Conservation (phyloP, 2,113 vertebrate species). For the Phrynocephalus versicolor region DNA sequence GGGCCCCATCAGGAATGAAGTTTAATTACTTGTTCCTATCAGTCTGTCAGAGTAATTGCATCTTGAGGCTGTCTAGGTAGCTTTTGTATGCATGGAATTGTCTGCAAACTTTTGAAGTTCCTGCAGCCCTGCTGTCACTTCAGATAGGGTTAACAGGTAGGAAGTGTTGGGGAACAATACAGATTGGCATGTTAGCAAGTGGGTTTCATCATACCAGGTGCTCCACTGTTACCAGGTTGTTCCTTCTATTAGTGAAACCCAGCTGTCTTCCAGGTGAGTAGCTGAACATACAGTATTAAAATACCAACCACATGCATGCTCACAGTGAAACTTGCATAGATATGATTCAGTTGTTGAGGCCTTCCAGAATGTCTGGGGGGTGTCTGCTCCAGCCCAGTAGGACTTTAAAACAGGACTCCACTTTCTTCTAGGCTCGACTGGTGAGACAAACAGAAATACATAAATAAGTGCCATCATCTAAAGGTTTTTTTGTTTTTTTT, state of each 20-base stretch:
- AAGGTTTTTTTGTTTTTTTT: background rate
- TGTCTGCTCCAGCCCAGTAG: background rate
- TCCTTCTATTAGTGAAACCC: background rate
- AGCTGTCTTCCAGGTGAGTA: background rate
- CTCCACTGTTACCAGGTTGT: background rate
- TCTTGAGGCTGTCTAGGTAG: background rate
- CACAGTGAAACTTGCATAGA: background rate
- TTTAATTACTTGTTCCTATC: conserved; percentile 6
- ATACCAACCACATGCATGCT: background rate
- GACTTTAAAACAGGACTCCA: fast-evolving
- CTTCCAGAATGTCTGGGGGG: background rate
- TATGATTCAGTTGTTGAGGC: background rate
- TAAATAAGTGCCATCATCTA: background rate
- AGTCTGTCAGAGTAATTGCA: background rate
- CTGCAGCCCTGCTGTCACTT: background rate
- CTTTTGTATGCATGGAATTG: background rate
- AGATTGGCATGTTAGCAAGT: background rate
- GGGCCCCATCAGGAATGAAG: background rate
- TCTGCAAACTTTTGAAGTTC: background rate
- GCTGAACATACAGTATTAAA: background rate
- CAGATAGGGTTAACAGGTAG: background rate
- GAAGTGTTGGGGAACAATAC: background rate
- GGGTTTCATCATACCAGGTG: background rate
- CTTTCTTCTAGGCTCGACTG: fast-evolving
- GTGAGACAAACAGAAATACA: fast-evolving